Conservation (phyloP, 2,113 vertebrate species). For the Sardina pilchardus region DNA sequence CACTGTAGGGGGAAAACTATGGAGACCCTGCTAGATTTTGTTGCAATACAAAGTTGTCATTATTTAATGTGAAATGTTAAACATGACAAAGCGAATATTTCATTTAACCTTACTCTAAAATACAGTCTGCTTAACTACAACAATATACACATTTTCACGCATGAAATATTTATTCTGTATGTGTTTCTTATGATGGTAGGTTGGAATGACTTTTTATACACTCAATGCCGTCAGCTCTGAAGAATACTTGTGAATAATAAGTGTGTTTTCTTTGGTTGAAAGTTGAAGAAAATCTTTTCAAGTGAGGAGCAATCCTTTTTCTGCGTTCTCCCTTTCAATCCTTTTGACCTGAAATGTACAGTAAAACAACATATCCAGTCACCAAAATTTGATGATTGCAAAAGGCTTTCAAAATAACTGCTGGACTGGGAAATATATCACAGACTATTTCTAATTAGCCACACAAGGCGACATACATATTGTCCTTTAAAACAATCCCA, state of each 20-base stretch:
- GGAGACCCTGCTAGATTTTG: too few species aligned
- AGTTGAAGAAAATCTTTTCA: neutral
- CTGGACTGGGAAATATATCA: neutral
- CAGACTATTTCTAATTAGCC: neutral
- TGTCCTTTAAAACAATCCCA: neutral
- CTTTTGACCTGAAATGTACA: neutral
- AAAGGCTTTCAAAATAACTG: neutral
- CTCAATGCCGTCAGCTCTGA: neutral
- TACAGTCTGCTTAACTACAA: too few species aligned
- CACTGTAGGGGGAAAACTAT: too few species aligned
- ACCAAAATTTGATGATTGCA: too few species aligned
- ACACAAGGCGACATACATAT: neutral
- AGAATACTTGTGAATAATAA: neutral
- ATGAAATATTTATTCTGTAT: neutral
- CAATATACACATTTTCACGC: neutral
- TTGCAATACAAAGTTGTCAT: too few species aligned
- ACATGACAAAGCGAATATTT: too few species aligned
- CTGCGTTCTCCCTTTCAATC: neutral
- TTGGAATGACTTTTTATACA: neutral
- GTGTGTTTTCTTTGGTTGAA: neutral
- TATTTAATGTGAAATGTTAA: too few species aligned
- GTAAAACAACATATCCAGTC: neutral
- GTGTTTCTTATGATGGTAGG: neutral
- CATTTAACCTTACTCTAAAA: too few species aligned
- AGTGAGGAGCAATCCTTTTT: neutral